Evolutionary conservation across 2,888 invertebrate species (phyloP), one percentile per base, ranked within the genome.

Genomic region (Pseudoips prasinana): DNA sequence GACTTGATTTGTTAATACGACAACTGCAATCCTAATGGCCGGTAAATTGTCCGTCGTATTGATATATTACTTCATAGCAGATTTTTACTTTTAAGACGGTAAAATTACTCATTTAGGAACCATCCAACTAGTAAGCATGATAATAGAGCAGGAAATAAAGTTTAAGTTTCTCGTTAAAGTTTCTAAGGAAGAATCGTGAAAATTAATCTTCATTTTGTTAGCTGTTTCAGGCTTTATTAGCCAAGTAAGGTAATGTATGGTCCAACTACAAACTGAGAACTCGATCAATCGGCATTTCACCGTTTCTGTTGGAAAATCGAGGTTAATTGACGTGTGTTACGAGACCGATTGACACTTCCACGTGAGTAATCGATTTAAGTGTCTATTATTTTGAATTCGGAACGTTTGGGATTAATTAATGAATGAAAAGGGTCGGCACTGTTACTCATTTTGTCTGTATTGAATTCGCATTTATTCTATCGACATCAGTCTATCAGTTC

Each of bases 391-490:
- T 71, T 67, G 66, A 69, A 68, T 70, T 71, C 69, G 67, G 57
- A 68, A 64, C 69, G 70, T 74, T 76, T 69, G 65, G 76, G 76
- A 77, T 82, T 84, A 82, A 85, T 85, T 82, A 85, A 77, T 74
- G 72, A 73, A 72, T 77, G 78, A 81, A 83, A 80, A 81, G 83
- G 79, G 81, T 71, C 74, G 65, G 63, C 51, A 53, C 46, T 69
- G 75, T 75, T 73, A 74, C 73, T 75, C 73, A 75, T 79, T 77
- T 73, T 56, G 61, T 68, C 57, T 56, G 65, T 69, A 78, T 80
- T 73, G 73, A 67, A 73, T 70, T 68, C 64, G 64, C 64, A 53
- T 71, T 68, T 67, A 74, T 73, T 73, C 71, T 73, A 71, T 75
- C 57, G 63, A 46, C 46, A 48, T 14, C 14, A 14, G 14, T 14